A percentile compares a stretch with the other conserved stretches of the same genome.
Evolutionary conservation across 2,797 vertebrate genomes (phyloP).

Genomic region (Perdix hodgsoniae): DNA sequence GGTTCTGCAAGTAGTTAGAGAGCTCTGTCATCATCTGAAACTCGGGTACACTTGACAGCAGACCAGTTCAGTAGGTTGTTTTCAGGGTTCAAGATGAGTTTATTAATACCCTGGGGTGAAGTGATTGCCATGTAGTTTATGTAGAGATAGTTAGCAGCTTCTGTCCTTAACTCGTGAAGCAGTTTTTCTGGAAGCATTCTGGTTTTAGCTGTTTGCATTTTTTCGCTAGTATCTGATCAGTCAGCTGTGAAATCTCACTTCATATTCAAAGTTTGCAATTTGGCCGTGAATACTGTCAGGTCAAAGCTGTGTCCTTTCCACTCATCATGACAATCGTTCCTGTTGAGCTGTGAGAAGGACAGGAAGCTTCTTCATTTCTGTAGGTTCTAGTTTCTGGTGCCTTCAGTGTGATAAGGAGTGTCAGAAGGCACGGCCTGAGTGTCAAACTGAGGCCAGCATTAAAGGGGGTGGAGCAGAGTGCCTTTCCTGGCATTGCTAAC

Average conservation of each 20-base stretch:
- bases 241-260: not conserved
- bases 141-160: not conserved
- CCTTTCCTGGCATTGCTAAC: not conserved
- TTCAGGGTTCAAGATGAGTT: not conserved
- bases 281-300: not conserved
- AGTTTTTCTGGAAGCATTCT: not conserved
- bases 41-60: not conserved
- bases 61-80: not conserved
- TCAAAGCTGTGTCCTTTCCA: not conserved
- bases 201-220: not conserved
- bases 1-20: not conserved
- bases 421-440: not conserved
- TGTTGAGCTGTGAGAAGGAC: accelerated
- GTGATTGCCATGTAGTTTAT: not conserved
- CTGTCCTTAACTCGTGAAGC: not conserved
- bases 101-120: not conserved
- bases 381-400: not conserved
- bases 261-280: not conserved
- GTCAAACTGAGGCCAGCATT: not conserved
- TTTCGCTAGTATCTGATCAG: not conserved
- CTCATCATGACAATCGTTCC: not conserved
- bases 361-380: accelerated
- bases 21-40: not conserved
- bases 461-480: not conserved
- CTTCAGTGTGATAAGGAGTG: not conserved